Evolutionary conservation across 1,140 invertebrate species (phyloP), one percentile per base, ranked within the genome.

Genomic region (Aradophagus sp.): DNA sequence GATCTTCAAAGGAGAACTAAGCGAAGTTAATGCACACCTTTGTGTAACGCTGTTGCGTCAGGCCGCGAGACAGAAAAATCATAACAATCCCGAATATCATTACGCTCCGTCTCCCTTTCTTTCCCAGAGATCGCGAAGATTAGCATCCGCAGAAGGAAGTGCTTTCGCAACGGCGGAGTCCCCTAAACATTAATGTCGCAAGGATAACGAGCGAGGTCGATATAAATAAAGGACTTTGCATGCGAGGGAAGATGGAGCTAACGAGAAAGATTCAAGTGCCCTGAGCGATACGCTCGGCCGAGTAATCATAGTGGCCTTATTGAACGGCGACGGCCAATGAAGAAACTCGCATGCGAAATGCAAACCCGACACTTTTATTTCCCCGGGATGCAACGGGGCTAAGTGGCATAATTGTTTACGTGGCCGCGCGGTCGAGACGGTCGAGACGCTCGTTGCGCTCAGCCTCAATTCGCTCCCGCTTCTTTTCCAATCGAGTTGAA

Each of bases 131-230:
- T 78, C 75, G 73, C 67, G 47, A 45, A 58, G 73, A 79, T 81
- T 80, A 77, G 39, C 70, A 75, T 80, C 76, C 71, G 41, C 69
- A 73, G 71, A 74, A 80, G 78, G 78, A 81, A 80, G 75, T 76
- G 77, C 70, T 81, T 79, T 78, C 76, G 44, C 61, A 62, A 68
- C 45, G 56, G 39, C 20, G n/a, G 13, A 65, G 55, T 44, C 34
- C 55, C 44, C 59, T 61, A 56, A 55, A 65, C 32, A 41, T 65
- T 67, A 59, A 42, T 59, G 47, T 55, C 26, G 71, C 53, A 69
- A 55, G 44, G 23, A 55, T 38, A 52, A 52, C 45, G 53, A 42
- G 56, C 36, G 31, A 56, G 45, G 34, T 4, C 36, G 52, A 65
- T 48, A 71, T 65, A 71, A 65, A 59, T 53, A 58, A 59, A 59